Conservation (phyloP, 2,888 invertebrate genomes). For the Chrysolina oricalcia region DNA sequence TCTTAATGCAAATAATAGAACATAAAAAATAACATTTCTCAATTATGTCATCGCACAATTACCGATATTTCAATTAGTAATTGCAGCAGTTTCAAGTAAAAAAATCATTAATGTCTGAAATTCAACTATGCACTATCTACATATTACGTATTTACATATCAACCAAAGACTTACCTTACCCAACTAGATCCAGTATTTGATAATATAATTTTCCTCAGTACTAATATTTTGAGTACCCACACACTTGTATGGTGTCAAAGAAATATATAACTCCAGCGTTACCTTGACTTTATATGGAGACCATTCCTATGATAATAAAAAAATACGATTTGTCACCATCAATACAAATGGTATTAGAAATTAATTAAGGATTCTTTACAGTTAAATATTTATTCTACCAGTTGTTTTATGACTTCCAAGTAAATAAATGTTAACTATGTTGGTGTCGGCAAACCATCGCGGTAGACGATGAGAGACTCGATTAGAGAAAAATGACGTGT, state of each 20-base stretch:
- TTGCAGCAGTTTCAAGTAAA: too few relatives aligned
- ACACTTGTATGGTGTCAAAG: background rate
- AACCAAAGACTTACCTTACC: background rate
- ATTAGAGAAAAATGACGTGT: background rate
- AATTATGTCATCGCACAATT: too few relatives aligned
- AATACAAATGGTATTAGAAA: background rate
- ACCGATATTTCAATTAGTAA: too few relatives aligned
- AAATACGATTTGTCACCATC: conserved; percentile 4
- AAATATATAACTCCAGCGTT: background rate
- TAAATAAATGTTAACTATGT: background rate
- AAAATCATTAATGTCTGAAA: too few relatives aligned
- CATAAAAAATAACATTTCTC: too few relatives aligned
- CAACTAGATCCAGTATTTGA: background rate
- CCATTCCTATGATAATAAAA: background rate
- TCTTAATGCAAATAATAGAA: too few relatives aligned
- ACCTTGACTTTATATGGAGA: conserved; percentile 11
- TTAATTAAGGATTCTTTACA: conserved; percentile 4
- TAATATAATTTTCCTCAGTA: background rate
- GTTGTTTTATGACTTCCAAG: conserved; percentile 17
- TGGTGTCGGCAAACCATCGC: background rate
- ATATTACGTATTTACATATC: too few relatives aligned
- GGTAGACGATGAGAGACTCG: background rate
- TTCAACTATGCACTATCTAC: too few relatives aligned
- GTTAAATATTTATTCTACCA: conserved; percentile 27
- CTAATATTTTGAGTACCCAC: background rate